Percentiles rank a stretch among this genome's conserved stretches.
phyloP scores from a whole-genome alignment of 37 sponge, comb jelly and placozoan species.

The Aphrocallistes beatrix region DNA sequence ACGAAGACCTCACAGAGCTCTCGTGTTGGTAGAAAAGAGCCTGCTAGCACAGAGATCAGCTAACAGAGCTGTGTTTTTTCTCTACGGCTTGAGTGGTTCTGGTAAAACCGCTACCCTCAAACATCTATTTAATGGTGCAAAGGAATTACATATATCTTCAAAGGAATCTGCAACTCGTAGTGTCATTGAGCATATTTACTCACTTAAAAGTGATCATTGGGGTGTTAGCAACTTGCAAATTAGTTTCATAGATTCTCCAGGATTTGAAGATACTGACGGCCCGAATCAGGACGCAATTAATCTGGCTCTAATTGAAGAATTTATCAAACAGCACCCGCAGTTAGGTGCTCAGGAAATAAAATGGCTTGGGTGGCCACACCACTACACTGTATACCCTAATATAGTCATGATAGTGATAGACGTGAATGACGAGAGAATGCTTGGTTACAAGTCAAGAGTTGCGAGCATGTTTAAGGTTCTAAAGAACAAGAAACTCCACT shows the following conservation, averaged over 20 bases:
- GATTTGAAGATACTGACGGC: neutral
- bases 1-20: neutral
- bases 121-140: neutral
- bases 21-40: neutral
- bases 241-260: neutral
- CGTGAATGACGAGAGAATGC: slow-evolving; percentile 12
- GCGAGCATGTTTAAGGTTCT: neutral
- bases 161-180: neutral
- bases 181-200: neutral
- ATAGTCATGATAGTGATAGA: neutral
- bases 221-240: neutral
- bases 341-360: neutral
- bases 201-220: neutral
- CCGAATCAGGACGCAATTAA: neutral
- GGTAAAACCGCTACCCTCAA: neutral
- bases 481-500: neutral
- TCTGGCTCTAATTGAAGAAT: slow-evolving; percentile 3
- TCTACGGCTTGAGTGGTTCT: neutral
- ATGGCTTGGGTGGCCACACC: neutral
- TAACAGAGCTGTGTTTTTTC: neutral
- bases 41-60: neutral
- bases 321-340: neutral
- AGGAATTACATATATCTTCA: neutral
- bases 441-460: neutral
- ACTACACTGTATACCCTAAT: slow-evolving; percentile 3